Percentiles rank a stretch among this genome's conserved stretches.
These are phyloP conservation scores for Cyprinus carpio DNA, from an alignment of 2,113 vertebrate species.

Conservation along the genomic window DNA sequence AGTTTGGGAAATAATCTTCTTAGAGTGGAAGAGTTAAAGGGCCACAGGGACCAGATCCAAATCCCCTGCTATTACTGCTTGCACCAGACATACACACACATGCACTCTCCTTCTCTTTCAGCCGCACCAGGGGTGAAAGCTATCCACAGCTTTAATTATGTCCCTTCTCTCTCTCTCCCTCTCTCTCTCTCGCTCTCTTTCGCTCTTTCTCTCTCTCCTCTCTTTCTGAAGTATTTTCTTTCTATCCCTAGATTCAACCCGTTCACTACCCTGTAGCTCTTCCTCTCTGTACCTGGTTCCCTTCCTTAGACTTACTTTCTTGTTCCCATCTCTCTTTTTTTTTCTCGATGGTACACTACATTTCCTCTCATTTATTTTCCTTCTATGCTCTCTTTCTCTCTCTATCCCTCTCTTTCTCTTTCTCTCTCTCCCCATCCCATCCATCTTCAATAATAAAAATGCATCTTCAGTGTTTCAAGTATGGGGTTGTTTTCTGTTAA, in stretches of 20 bases:
- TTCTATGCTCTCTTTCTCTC: not conserved
- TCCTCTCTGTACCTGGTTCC: slow-evolving; percentile 39
- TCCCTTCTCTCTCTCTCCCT: slow-evolving; percentile 63
- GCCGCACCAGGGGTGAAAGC: slow-evolving; percentile 64
- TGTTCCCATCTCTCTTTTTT: not conserved
- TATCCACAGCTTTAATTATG: slow-evolving; percentile 74
- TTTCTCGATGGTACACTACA: not conserved
- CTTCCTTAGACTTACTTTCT: slow-evolving; percentile 24
- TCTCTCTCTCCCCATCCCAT: slow-evolving; percentile 13
- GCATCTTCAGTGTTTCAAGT: not conserved
- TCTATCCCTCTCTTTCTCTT: no score
- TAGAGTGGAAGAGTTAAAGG: slow-evolving; percentile 79
- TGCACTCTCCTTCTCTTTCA: slow-evolving; percentile 20
- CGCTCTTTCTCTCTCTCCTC: not conserved
- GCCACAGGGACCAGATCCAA: slow-evolving; percentile 72
- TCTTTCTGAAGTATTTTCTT: slow-evolving; percentile 9
- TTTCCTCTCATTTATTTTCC: not conserved
- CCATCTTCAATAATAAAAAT: slow-evolving; percentile 18
- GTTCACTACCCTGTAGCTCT: slow-evolving; percentile 17
- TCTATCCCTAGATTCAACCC: not conserved
- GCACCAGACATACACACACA: slow-evolving; percentile 53
- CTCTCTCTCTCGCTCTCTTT: not conserved
- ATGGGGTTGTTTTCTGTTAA: not conserved
- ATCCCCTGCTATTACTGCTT: slow-evolving; percentile 74
- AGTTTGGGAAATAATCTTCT: slow-evolving; percentile 78